These are phyloP conservation scores for Axinella damicornis DNA, from an alignment of 37 sponge, comb jelly and placozoan species.

Conservation along the genomic window DNA sequence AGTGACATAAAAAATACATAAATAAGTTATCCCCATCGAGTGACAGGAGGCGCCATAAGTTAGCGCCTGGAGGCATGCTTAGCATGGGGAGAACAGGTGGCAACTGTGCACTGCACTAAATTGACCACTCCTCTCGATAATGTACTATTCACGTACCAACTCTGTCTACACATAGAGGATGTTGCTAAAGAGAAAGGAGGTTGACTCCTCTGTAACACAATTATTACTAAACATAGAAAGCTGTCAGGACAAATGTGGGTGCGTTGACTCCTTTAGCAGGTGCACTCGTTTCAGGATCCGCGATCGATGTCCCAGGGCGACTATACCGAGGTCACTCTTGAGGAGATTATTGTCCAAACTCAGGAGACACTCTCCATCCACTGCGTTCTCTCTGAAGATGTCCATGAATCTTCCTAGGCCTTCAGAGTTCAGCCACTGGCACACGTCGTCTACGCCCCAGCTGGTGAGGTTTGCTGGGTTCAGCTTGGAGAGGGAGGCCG, in stretches of 20 bases:
- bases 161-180: too few species aligned
- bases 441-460: constrained; percentile 76
- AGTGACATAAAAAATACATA: too few species aligned
- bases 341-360: constrained; percentile 57
- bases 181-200: too few species aligned
- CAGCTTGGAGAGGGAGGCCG: constrained; percentile 54
- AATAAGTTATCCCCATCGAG: too few species aligned
- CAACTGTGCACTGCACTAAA: too few species aligned
- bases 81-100: too few species aligned
- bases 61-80: too few species aligned
- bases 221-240: too few species aligned
- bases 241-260: constrained; percentile 22
- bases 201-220: too few species aligned
- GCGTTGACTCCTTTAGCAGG: constrained; percentile 22
- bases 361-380: constrained; percentile 84
- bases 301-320: constrained; percentile 71
- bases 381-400: constrained; percentile 52
- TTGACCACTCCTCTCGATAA: too few species aligned
- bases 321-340: constrained; percentile 62
- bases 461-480: constrained; percentile 79
- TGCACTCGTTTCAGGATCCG: constrained; percentile 57
- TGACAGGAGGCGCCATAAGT: too few species aligned
- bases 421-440: constrained; percentile 56
- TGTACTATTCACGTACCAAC: too few species aligned
- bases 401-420: constrained; percentile 68